phyloP scores from a whole-genome alignment of 2,113 vertebrate species.

The Saccopteryx leptura region DNA sequence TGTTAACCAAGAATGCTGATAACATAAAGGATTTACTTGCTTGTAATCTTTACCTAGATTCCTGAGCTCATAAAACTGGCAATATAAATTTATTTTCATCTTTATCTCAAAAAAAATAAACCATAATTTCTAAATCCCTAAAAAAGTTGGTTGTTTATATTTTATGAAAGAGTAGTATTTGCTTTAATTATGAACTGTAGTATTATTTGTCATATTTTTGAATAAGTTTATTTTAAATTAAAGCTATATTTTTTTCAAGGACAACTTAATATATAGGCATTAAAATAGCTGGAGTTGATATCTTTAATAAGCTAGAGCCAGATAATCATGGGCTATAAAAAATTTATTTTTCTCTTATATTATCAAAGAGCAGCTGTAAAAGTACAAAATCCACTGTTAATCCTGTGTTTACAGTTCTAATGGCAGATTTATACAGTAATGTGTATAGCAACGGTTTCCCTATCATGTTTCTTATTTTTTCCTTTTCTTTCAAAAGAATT shows the following conservation, averaged over 20 bases:
- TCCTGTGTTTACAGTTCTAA: slow-evolving; percentile 78
- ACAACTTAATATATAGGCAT: slow-evolving; percentile 85
- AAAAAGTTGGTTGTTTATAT: slow-evolving; percentile 76
- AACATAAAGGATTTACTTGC: slow-evolving; percentile 78
- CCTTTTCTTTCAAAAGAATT: slow-evolving; percentile 61
- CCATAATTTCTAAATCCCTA: slow-evolving; percentile 26
- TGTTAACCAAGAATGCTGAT: slow-evolving; percentile 86
- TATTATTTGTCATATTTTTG: slow-evolving; percentile 65
- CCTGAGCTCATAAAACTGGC: slow-evolving; percentile 86
- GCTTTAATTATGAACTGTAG: slow-evolving; percentile 67
- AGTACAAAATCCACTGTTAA: slow-evolving; percentile 91
- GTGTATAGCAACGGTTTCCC: slow-evolving; percentile 65
- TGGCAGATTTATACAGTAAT: slow-evolving; percentile 79
- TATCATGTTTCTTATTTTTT: slow-evolving; percentile 29
- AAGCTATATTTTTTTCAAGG: slow-evolving; percentile 87
- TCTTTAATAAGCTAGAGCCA: slow-evolving; percentile 89
- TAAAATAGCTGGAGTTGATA: slow-evolving; percentile 87
- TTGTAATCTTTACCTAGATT: slow-evolving; percentile 89
- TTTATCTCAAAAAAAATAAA: slow-evolving; percentile 75
- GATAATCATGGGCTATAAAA: slow-evolving; percentile 89
- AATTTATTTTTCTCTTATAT: slow-evolving; percentile 89
- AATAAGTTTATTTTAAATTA: slow-evolving; percentile 77
- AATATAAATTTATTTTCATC: slow-evolving; percentile 88
- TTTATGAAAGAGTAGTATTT: slow-evolving; percentile 70
- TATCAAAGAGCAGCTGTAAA: slow-evolving; percentile 88